Conservation (phyloP, 2,797 vertebrate genomes). For the Crossoptilon crossoptilon region DNA sequence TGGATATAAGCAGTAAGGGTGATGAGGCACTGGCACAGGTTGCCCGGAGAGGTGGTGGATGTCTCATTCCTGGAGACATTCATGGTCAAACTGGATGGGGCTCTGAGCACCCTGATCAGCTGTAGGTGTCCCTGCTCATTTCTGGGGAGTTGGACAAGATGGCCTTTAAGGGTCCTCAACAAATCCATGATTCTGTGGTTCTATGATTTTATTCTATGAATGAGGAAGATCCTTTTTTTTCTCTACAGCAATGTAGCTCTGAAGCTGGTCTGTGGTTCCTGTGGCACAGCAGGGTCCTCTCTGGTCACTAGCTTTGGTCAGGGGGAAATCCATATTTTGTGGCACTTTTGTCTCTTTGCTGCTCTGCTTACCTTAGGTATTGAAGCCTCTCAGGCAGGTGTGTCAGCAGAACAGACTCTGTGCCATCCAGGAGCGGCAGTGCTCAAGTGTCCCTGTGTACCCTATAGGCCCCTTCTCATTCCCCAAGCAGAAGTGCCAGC, state of each 20-base stretch:
- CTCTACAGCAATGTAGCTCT: not conserved
- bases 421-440: rapidly evolving
- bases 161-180: too few species aligned
- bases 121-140: not conserved
- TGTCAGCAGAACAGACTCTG: not conserved
- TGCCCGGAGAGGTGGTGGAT: too few species aligned
- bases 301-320: not conserved
- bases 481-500: not conserved
- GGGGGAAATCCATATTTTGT: not conserved
- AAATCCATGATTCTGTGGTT: too few species aligned
- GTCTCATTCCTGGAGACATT: not conserved
- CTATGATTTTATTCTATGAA: not conserved
- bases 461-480: rapidly evolving
- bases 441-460: rapidly evolving
- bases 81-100: not conserved
- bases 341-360: not conserved
- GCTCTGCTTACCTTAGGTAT: not conserved
- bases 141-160: too few species aligned
- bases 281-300: not conserved
- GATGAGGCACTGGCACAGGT: not conserved
- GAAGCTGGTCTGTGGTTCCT: not conserved
- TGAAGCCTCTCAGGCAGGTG: not conserved
- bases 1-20: not conserved
- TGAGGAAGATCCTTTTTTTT: not conserved
- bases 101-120: not conserved